Percentiles rank a stretch among this genome's conserved stretches.
Conservation (phyloP, 2,888 invertebrate species). For the Platycheirus albimanus region DNA sequence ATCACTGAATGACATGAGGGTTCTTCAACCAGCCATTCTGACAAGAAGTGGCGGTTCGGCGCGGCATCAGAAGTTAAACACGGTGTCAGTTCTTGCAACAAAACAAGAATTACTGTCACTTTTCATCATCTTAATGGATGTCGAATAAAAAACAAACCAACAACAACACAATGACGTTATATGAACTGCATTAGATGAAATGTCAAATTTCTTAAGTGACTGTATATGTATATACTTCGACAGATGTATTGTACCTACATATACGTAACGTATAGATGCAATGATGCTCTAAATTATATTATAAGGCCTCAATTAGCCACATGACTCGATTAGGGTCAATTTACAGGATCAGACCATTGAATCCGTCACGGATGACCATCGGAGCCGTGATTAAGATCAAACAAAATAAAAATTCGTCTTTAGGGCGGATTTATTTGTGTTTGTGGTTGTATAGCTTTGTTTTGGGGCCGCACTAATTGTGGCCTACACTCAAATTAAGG, state of each 20-base stretch:
- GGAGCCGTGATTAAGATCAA: slow-evolving; percentile 44
- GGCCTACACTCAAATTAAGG: slow-evolving; percentile 24
- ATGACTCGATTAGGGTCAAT: slow-evolving; percentile 56
- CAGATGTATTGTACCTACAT: no score
- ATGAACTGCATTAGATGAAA: slow-evolving; percentile 70
- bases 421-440: slow-evolving; percentile 69
- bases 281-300: neutral
- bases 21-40: slow-evolving; percentile 22
- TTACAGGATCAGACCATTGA: slow-evolving; percentile 44
- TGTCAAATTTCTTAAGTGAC: slow-evolving; percentile 68
- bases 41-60: slow-evolving; percentile 42
- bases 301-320: slow-evolving; percentile 48
- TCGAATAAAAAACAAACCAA: slow-evolving; percentile 12
- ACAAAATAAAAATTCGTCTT: no score
- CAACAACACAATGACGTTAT: slow-evolving; percentile 12
- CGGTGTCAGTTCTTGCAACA: slow-evolving; percentile 53
- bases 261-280: no score
- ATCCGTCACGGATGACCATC: slow-evolving; percentile 23
- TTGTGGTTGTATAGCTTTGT: slow-evolving; percentile 51
- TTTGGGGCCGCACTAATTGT: slow-evolving; percentile 52
- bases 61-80: slow-evolving; percentile 18
- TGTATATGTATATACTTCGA: neutral
- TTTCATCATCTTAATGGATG: slow-evolving; percentile 71
- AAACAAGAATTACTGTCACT: slow-evolving; percentile 76
- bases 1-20: slow-evolving; percentile 67